Conservation (phyloP, 2,888 invertebrate genomes). For the Pristionchus arcanus region DNA sequence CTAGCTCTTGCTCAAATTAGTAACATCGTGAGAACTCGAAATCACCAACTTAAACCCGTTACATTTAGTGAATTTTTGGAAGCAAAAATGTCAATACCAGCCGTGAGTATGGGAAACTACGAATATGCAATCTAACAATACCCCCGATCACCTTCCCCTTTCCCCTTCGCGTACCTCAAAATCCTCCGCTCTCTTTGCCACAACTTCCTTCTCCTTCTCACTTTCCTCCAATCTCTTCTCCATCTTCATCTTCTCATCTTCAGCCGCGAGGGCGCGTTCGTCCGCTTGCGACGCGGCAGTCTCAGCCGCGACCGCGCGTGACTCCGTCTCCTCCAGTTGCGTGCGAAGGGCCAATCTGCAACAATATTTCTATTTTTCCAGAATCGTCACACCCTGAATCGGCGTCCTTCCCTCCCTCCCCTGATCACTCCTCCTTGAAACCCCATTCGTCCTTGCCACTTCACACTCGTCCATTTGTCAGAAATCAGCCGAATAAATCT, state of each 20-base stretch:
- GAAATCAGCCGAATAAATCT: constrained; percentile 18
- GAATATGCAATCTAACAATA: neutral
- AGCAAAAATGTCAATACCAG: too few species aligned
- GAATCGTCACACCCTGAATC: neutral
- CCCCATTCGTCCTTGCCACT: neutral
- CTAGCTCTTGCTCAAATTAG: too few species aligned
- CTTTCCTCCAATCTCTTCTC: constrained; percentile 58
- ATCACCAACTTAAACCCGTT: too few species aligned
- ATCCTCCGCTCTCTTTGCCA: constrained; percentile 15
- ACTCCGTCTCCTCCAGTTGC: neutral
- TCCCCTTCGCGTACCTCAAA: constrained; percentile 28
- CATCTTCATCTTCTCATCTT: constrained; percentile 22
- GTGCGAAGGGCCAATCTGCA: neutral
- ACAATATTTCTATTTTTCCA: neutral
- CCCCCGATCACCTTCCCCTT: neutral
- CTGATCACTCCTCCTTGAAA: neutral
- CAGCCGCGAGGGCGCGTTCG: constrained; percentile 11
- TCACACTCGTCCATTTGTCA: neutral
- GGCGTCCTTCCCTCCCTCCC: neutral
- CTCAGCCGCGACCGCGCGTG: neutral
- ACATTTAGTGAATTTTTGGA: too few species aligned
- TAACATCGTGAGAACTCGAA: neutral
- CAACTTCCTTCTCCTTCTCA: constrained; percentile 49
- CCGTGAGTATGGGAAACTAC: neutral
- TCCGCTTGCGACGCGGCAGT: neutral